Base-by-base conservation (phyloP, 2,113 vertebrate species). In the Chlorodrepanis virens region DNA sequence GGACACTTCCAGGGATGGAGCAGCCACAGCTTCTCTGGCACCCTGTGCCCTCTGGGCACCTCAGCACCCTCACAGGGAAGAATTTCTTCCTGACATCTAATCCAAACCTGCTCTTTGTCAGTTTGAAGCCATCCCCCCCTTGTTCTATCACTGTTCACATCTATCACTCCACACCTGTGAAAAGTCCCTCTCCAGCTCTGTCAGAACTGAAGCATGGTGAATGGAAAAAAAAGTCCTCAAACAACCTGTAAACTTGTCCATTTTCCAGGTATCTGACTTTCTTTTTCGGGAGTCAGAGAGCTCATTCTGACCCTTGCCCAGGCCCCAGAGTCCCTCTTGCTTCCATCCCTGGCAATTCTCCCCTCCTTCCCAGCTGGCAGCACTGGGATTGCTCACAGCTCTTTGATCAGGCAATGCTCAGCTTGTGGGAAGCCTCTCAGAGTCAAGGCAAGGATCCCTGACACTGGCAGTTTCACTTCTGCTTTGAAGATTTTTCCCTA, bases 401-500 rank as follows among this genome's bases (percentile, higher is more conserved):
- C 79, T 95, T 90, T 82, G 85, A 88, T 93, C 70, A 39, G 65
- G 53, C 74, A 27, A 6, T 14, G 39, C 72, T 84, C 87, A 49
- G 57, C 74, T 82, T 16, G 40, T 31, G 25, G 20, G 42, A 69
- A 83, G 63, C 29, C 0, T 10, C 39, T 37, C 65, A 60, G 50
- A 91, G 56, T 5, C 69, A 59, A 40, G 52, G 56, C 18, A 61
- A 59, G 67, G 53, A 67, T 31, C 54, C 45, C 33, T 64, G 31
- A 39, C 86, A 39, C 35, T 14, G 71, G 9, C 27, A 77, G 23
- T 19, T 35, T 35, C 68, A 14, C 3, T 77, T 67, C 56, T 59
- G 54, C 83, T 93, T 92, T 94, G 94, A 94, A 92, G 76, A 64
- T 40, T 52, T 68, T 93, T 42, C 35, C 9, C 37, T 18, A 37